Percentiles rank a stretch among this genome's conserved stretches.
Evolutionary conservation across 2,888 invertebrate genomes (phyloP).

Genomic region (Hypolimnas misippus): DNA sequence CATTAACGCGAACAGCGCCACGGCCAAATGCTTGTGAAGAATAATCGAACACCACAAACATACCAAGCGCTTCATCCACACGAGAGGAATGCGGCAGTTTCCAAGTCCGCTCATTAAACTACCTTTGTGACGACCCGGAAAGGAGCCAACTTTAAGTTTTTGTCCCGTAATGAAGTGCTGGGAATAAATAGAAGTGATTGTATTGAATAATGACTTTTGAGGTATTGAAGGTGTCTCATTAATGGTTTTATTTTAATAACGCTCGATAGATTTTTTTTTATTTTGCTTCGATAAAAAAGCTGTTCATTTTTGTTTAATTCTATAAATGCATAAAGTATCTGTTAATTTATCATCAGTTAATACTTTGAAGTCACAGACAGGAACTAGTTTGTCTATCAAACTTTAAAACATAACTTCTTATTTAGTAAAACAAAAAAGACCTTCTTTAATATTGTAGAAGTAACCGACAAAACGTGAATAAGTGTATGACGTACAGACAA

Average conservation of each 20-base stretch:
- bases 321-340: too few species aligned
- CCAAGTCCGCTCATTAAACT: slow-evolving; percentile 39
- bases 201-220: slow-evolving; percentile 11
- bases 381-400: too few species aligned
- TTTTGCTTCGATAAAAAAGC: not conserved
- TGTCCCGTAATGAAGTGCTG: slow-evolving; percentile 27
- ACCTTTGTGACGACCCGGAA: slow-evolving; percentile 28
- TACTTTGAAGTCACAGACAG: too few species aligned
- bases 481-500: too few species aligned
- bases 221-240: slow-evolving; percentile 7
- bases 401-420: too few species aligned
- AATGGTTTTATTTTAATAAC: slow-evolving; percentile 12
- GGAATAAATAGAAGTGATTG: slow-evolving; percentile 20
- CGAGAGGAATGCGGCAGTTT: slow-evolving; percentile 3
- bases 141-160: slow-evolving; percentile 26
- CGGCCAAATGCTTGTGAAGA: not conserved
- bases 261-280: not conserved
- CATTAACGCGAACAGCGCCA: too few species aligned
- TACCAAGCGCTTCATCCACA: slow-evolving; percentile 5
- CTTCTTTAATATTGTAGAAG: too few species aligned
- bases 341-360: too few species aligned
- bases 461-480: too few species aligned
- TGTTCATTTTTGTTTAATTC: too few species aligned
- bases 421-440: too few species aligned
- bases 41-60: slow-evolving; percentile 7